Percentiles rank a stretch among this genome's conserved stretches.
Evolutionary conservation across 1,140 invertebrate species (phyloP).

Genomic region (Megalopta genalis): DNA sequence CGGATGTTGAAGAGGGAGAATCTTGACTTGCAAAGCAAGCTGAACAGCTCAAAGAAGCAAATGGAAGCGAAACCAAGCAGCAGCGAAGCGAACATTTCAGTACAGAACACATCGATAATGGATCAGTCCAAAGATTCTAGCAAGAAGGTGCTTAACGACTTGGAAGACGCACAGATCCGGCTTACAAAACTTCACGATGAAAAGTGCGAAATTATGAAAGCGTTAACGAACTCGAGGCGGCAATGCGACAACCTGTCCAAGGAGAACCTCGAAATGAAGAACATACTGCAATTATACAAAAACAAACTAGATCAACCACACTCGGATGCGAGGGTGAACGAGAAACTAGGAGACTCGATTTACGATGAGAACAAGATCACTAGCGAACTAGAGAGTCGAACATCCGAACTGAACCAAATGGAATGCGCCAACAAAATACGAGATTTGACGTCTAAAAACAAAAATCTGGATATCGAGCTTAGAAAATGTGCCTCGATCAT

Average conservation of each 20-base stretch:
- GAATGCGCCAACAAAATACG: slow-evolving; percentile 33
- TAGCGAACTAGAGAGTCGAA: slow-evolving; percentile 63
- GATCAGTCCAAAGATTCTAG: neutral
- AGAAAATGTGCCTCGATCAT: neutral
- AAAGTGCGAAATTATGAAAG: slow-evolving; percentile 57
- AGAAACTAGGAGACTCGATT: slow-evolving; percentile 51
- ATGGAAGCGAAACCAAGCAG: neutral
- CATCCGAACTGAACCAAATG: slow-evolving; percentile 42
- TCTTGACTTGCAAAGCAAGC: neutral
- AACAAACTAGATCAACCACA: slow-evolving; percentile 46
- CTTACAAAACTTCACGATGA: slow-evolving; percentile 34
- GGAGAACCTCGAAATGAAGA: slow-evolving; percentile 30
- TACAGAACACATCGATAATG: neutral
- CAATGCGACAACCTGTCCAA: slow-evolving; percentile 32
- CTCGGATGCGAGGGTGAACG: slow-evolving; percentile 25
- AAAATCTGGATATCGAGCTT: slow-evolving; percentile 58
- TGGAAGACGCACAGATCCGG: neutral
- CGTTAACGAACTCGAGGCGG: slow-evolving; percentile 39
- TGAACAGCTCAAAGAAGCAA: neutral
- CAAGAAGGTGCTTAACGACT: neutral
- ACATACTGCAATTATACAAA: slow-evolving; percentile 30
- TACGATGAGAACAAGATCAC: slow-evolving; percentile 61
- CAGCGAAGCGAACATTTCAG: neutral
- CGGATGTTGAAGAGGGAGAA: neutral
- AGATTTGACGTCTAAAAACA: slow-evolving; percentile 50